phyloP scores from a whole-genome alignment of 2,888 invertebrate species.

The Plemyria rubiginata region DNA sequence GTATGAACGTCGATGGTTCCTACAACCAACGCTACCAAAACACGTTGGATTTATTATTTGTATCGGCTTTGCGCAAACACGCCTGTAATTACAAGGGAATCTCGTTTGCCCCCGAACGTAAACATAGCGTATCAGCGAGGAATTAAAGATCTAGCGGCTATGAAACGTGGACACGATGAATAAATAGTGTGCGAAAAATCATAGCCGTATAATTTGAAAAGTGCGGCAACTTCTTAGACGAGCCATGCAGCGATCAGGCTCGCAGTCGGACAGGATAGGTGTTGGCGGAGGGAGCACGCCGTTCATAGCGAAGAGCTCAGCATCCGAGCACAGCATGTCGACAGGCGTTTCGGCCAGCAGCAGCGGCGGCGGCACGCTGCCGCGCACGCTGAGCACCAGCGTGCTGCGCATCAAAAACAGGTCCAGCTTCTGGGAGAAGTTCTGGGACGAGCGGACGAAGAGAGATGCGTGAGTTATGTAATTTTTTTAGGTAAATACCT shows the following conservation, averaged over 20 bases:
- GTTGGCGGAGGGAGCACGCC: constrained; percentile 60
- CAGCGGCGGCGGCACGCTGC: constrained; percentile 82
- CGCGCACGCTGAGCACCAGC: constrained; percentile 91
- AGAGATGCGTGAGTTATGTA: constrained; percentile 87
- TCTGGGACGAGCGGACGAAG: constrained; percentile 89
- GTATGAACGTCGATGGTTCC: constrained; percentile 48
- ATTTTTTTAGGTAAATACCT: background rate
- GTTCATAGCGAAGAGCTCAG: constrained; percentile 78
- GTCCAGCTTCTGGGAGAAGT: constrained; percentile 94
- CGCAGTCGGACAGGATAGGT: constrained; percentile 84
- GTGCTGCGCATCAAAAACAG: constrained; percentile 91
- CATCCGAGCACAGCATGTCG: constrained; percentile 81
- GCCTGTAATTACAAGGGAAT: constrained; percentile 49
- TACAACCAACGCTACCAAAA: constrained; percentile 38
- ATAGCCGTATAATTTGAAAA: constrained; percentile 4
- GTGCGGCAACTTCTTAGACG: constrained; percentile 20
- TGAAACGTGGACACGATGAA: constrained; percentile 22
- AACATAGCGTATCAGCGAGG: constrained; percentile 40
- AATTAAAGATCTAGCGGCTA: constrained; percentile 41
- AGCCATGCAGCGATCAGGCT: constrained; percentile 83
- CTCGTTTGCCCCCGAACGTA: constrained; percentile 44
- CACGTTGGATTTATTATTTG: constrained; percentile 46
- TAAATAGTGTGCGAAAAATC: constrained; percentile 16
- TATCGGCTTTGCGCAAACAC: constrained; percentile 46
- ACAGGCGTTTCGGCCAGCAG: constrained; percentile 78